Evolutionary conservation across 2,113 vertebrate species (phyloP), one percentile per base, ranked within the genome.

Genomic region (Casuarius casuarius): DNA sequence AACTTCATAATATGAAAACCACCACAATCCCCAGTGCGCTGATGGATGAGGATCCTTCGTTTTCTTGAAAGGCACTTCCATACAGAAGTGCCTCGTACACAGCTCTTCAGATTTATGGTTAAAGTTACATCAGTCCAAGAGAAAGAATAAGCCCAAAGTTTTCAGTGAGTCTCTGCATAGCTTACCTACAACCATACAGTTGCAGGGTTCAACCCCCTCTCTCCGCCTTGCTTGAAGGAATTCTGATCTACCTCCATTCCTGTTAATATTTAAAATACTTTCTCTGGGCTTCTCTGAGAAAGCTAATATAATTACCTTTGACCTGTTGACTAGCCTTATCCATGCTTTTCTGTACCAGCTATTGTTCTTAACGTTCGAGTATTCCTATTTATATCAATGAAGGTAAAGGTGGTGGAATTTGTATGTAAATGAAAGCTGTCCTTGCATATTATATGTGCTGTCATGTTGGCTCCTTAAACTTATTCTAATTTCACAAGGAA

Each of bases 261-360:
- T 80, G 75, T 85, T 94, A 93, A 93, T 93, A 93, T 88, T 94
- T 94, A 92, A 96, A 96, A 67, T 8, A 63, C 76, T 93, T 97
- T 85, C 72, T 42, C 17, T 68, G 82, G 42, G 58, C 44, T 89
- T 92, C 58, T 61, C 54, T 88, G 76, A 59, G 71, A 14, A 61
- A 85, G 66, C 49, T 95, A 73, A 86, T 83, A 66, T 8, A 94
- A 76, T 92, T 96, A 86, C 90, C 85, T 96, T 77, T 93, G 75
- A 93, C 67, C 63, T 96, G 96, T 74, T 90, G 82, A 87, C 35
- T 81, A 23, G 33, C 12, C 35, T 95, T 33, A 89, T 91, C 78
- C 61, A 54, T 74, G 31, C 17, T 33, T 33, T 59, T 59, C 56
- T 20, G 31, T 19, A 86, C 28, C 49, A 83, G 89, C 40, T 82